Percentiles rank a stretch among this genome's conserved stretches.
Conservation (phyloP, 2,797 vertebrate species). For the Lindbergichthys nudifrons region DNA sequence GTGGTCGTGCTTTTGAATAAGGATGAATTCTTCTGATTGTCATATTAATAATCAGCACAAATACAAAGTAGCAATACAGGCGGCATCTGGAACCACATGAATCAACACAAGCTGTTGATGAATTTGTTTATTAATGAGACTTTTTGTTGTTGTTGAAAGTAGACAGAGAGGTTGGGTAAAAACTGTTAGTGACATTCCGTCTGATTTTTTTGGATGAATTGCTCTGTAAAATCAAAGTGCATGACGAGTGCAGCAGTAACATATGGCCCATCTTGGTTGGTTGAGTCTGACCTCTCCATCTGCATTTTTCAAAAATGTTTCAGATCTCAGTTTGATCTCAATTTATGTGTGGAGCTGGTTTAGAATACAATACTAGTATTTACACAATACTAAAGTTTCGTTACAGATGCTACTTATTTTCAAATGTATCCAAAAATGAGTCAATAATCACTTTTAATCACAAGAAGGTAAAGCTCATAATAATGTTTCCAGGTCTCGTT, state of each 20-base stretch:
- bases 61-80: background rate
- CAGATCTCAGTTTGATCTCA: constrained; percentile 10
- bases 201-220: too few relatives aligned
- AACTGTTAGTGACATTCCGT: background rate
- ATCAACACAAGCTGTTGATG: constrained; percentile 22
- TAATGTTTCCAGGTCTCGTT: background rate
- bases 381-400: background rate
- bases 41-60: constrained; percentile 21
- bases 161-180: too few relatives aligned
- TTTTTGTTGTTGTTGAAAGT: background rate
- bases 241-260: constrained; percentile 34
- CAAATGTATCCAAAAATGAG: too few relatives aligned
- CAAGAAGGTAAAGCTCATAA: too few relatives aligned
- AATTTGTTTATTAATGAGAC: background rate
- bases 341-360: background rate
- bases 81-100: background rate
- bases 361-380: background rate
- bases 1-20: constrained; percentile 21
- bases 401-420: fast-evolving
- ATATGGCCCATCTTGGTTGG: constrained; percentile 44
- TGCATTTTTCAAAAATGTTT: constrained; percentile 9
- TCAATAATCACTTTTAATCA: too few relatives aligned
- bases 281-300: constrained; percentile 30
- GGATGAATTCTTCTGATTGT: constrained; percentile 36
- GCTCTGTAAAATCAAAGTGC: too few relatives aligned